Evolutionary conservation across 2,113 vertebrate genomes (phyloP), one percentile per base, ranked within the genome.

Genomic region (Spea bombifrons): DNA sequence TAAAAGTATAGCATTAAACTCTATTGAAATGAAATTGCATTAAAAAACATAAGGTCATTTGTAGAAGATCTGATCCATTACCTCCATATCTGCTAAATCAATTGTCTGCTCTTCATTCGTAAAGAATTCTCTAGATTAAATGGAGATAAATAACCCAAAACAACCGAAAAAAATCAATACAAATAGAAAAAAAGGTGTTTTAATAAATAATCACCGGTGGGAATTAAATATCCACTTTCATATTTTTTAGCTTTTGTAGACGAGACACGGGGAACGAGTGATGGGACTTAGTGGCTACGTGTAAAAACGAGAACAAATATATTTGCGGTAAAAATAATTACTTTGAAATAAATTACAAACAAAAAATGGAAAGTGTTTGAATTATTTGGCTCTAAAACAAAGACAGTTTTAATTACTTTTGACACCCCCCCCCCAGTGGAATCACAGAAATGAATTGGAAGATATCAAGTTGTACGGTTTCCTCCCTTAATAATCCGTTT

Each of bases 41-140:
- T 53, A 43, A 66, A 66, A 16, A 13, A 3, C 46, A 15, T 10
- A 59, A 59, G 8, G 82, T 82, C 15, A 78, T 65, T 5, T 81
- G 3, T 74, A n/a, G 84, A 73, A 87, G 7, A 67, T 78, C 85
- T 84, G 9, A 83, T 66, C 57, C 71, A n/a, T 67, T 44, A 10
- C 16, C 81, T 77, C 78, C n/a, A 66, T 76, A 67, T 65, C 71
- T 66, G 44, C 84, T 59, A 72, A 3, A 78, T 44, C 5, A 79
- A 86, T 81, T 83, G 84, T 87, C 87, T 30, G 30, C 30, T 86
- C 86, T 65, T 63, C 78, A 78, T 84, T 65, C 82, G 83, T 82
- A 83, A 57, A 82, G 71, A 67, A n/a, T 66, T 83, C 73, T 81
- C 85, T 85, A 85, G 80, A 87, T 88, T 87, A 85, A 84, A 10